phyloP scores from a whole-genome alignment of 2,888 invertebrate species.

The Euphydryas editha region DNA sequence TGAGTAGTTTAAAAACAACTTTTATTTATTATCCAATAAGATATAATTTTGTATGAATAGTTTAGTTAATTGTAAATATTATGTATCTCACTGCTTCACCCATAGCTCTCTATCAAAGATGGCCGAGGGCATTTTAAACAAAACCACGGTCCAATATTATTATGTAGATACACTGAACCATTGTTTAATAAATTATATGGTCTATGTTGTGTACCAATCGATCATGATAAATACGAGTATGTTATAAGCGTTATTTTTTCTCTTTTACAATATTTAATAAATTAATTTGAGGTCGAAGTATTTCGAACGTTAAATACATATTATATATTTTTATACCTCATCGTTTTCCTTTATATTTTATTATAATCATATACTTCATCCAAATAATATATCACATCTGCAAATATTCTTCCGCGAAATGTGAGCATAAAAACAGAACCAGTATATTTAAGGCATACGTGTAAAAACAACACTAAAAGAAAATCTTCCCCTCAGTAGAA shows the following conservation, averaged over 20 bases:
- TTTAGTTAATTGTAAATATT: slow-evolving; percentile 27
- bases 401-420: slow-evolving; percentile 25
- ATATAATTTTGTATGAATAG: slow-evolving; percentile 10
- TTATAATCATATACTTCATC: neutral
- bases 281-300: too few relatives aligned
- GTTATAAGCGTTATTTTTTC: too few relatives aligned
- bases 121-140: slow-evolving; percentile 35
- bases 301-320: too few relatives aligned
- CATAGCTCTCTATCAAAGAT: slow-evolving; percentile 28
- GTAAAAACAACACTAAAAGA: slow-evolving; percentile 41
- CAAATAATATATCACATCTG: slow-evolving; percentile 15
- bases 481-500: slow-evolving; percentile 37
- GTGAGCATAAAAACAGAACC: slow-evolving; percentile 28
- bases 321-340: too few relatives aligned
- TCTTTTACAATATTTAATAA: too few relatives aligned
- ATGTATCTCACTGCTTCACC: slow-evolving; percentile 25
- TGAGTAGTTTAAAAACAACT: neutral
- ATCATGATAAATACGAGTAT: slow-evolving; percentile 1
- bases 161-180: slow-evolving; percentile 32
- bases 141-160: slow-evolving; percentile 33
- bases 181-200: slow-evolving; percentile 31
- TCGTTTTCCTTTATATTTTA: neutral
- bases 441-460: slow-evolving; percentile 36
- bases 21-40: neutral
- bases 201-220: slow-evolving; percentile 1